Conservation (phyloP, 1,140 invertebrate species). For the Zaprionus taronus region DNA sequence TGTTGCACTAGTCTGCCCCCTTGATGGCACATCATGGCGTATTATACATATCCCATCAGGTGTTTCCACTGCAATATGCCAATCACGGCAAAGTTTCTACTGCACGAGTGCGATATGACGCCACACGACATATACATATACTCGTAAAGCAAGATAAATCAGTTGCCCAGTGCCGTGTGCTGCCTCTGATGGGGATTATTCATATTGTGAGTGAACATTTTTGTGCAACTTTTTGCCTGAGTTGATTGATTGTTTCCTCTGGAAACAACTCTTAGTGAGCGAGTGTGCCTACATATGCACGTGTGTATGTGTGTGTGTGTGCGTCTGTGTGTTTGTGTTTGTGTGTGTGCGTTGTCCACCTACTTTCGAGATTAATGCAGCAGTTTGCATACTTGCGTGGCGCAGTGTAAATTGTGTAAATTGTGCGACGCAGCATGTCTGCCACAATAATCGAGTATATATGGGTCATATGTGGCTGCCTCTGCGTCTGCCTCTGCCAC, state of each 20-base stretch:
- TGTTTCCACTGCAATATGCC: not conserved
- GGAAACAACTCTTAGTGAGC: not conserved
- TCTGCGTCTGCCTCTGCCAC: not conserved
- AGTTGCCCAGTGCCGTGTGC: not conserved
- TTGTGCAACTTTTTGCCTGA: not conserved
- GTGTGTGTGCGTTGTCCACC: not conserved
- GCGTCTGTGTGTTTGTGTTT: not conserved
- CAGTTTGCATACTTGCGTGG: conserved; percentile 13
- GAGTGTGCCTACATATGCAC: not conserved
- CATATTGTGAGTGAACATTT: not conserved
- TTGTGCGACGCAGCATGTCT: conserved; percentile 1
- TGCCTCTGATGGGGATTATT: not conserved
- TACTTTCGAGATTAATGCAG: conserved; percentile 2
- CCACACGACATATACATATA: not conserved
- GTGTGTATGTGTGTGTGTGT: not conserved
- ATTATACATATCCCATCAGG: not conserved
- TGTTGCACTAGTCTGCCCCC: not conserved
- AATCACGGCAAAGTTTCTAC: not conserved
- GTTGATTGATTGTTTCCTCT: conserved; percentile 7
- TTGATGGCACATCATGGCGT: not conserved
- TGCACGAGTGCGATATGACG: not conserved
- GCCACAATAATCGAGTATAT: conserved; percentile 19
- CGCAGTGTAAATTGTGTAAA: conserved; percentile 19
- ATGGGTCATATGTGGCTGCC: conserved; percentile 24
- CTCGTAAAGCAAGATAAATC: not conserved